These are phyloP conservation scores for Lomographa bimaculata DNA, from an alignment of 2,888 invertebrate genomes.

Conservation along the genomic window DNA sequence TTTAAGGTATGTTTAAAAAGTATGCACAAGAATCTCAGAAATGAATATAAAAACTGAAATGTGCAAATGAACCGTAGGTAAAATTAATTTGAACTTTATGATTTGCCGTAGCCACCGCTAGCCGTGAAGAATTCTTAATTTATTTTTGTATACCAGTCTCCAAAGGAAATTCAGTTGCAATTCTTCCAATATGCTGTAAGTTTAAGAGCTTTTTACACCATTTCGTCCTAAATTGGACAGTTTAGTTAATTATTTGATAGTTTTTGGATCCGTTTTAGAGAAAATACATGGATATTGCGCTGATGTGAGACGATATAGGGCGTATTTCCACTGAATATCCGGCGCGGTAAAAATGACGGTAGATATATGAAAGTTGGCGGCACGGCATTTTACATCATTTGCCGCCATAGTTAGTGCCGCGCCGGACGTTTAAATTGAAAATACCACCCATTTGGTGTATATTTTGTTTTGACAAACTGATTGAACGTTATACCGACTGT, in stretches of 20 bases:
- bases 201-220: slow-evolving; percentile 26
- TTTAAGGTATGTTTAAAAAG: slow-evolving; percentile 24
- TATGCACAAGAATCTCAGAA: slow-evolving; percentile 48
- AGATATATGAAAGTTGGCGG: too few species aligned
- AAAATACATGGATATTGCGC: too few species aligned
- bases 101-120: slow-evolving; percentile 17
- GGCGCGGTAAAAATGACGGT: too few species aligned
- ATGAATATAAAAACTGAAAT: slow-evolving; percentile 11
- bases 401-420: too few species aligned
- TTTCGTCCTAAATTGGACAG: slow-evolving; percentile 8
- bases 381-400: too few species aligned
- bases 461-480: too few species aligned
- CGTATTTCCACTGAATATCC: too few species aligned
- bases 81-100: slow-evolving; percentile 7
- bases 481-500: too few species aligned
- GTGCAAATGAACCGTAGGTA: slow-evolving; percentile 16
- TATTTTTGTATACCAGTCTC: slow-evolving; percentile 36
- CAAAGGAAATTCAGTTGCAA: slow-evolving; percentile 31
- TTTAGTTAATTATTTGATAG: slow-evolving; percentile 7
- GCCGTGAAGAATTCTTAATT: slow-evolving; percentile 36
- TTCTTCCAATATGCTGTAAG: slow-evolving; percentile 18
- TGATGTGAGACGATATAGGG: too few species aligned
- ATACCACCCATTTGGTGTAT: too few species aligned
- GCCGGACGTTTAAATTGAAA: too few species aligned
- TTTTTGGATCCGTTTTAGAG: not conserved